Evolutionary conservation across 2,888 invertebrate genomes (phyloP).

Genomic region (Machimus atricapillus): DNA sequence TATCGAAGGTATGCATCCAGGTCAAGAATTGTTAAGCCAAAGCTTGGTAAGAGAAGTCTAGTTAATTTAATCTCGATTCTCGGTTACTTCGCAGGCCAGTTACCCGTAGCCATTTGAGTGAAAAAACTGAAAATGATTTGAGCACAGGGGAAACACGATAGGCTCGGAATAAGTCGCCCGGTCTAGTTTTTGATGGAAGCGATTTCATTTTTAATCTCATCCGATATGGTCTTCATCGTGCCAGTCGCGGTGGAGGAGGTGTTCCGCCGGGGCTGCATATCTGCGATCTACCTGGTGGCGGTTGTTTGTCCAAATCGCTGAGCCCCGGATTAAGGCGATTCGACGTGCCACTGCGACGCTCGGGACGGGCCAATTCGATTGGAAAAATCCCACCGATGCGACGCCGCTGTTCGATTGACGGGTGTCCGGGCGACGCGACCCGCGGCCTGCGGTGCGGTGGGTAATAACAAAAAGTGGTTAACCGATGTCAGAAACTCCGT

Average conservation of each 20-base stretch:
- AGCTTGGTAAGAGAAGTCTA: not conserved
- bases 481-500: slow-evolving; percentile 18
- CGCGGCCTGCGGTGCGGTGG: not conserved
- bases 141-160: not conserved
- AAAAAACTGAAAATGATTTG: not conserved
- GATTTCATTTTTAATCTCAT: slow-evolving; percentile 28
- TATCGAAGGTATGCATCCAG: not conserved
- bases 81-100: not conserved
- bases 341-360: slow-evolving; percentile 29
- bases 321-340: slow-evolving; percentile 35
- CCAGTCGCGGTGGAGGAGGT: slow-evolving; percentile 32
- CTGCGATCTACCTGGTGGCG: slow-evolving; percentile 29
- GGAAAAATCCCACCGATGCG: slow-evolving; percentile 27
- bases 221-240: slow-evolving; percentile 27
- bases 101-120: not conserved
- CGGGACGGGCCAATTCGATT: slow-evolving; percentile 31
- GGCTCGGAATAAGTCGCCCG: not conserved
- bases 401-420: slow-evolving; percentile 25
- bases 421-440: not conserved
- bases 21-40: not conserved
- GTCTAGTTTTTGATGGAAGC: slow-evolving; percentile 22
- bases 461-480: slow-evolving; percentile 33
- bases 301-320: slow-evolving; percentile 36
- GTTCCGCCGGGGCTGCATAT: not conserved
- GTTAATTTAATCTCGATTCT: not conserved